These are phyloP conservation scores for Ornithoptera priamus DNA, from an alignment of 2,888 invertebrate species.

Conservation along the genomic window DNA sequence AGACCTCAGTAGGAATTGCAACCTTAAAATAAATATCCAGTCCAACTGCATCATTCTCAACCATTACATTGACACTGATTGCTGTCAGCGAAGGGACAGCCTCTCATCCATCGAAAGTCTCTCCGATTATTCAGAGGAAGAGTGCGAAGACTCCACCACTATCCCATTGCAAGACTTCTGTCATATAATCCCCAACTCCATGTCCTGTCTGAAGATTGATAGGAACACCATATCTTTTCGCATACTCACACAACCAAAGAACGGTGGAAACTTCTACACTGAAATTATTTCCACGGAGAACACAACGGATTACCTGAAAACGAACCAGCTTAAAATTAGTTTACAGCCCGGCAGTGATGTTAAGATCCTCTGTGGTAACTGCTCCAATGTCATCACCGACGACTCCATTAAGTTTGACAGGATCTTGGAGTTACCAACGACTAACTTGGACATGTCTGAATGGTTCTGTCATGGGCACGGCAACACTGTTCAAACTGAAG, in stretches of 20 bases:
- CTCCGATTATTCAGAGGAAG: constrained; percentile 70
- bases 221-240: constrained; percentile 71
- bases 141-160: constrained; percentile 52
- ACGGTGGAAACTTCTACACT: constrained; percentile 71
- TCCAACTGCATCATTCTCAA: constrained; percentile 68
- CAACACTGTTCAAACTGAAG: constrained; percentile 39
- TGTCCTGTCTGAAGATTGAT: constrained; percentile 74
- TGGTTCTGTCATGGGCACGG: constrained; percentile 83
- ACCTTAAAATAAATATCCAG: constrained; percentile 72
- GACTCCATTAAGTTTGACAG: constrained; percentile 74
- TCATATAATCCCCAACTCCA: constrained; percentile 72
- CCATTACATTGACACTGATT: constrained; percentile 57
- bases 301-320: constrained; percentile 42
- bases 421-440: constrained; percentile 82
- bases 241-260: constrained; percentile 69
- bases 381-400: constrained; percentile 70
- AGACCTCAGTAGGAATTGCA: constrained; percentile 64
- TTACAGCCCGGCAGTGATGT: constrained; percentile 51
- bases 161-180: constrained; percentile 68
- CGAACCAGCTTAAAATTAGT: constrained; percentile 52
- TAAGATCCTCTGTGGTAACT: constrained; percentile 64
- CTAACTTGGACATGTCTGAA: constrained; percentile 80
- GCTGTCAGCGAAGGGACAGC: constrained; percentile 57
- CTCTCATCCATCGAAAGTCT: constrained; percentile 73
- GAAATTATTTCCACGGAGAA: constrained; percentile 55